Percentiles rank a stretch among this genome's conserved stretches.
Conservation (phyloP, 2,888 invertebrate genomes). For the Calameuta pallipes region DNA sequence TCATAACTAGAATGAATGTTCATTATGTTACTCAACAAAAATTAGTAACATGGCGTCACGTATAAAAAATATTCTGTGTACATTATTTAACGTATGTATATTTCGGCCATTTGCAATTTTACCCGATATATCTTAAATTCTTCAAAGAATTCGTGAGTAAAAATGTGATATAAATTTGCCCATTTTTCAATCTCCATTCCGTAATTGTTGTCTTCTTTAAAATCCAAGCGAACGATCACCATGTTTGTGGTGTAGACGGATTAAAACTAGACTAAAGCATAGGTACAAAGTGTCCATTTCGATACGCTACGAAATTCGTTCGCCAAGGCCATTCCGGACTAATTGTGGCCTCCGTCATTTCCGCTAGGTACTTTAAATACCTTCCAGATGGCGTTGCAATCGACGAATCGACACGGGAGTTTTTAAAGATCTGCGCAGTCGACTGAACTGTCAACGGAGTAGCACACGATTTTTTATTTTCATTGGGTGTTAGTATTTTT, state of each 20-base stretch:
- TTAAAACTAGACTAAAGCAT: conserved; percentile 5
- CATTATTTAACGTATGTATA: background rate
- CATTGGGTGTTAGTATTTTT: conserved; percentile 68
- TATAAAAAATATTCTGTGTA: background rate
- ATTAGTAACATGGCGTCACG: background rate
- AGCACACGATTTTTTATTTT: conserved; percentile 17
- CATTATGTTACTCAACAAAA: background rate
- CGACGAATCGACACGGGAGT: background rate
- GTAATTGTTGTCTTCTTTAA: background rate
- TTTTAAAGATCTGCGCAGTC: conserved; percentile 16
- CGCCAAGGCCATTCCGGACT: background rate
- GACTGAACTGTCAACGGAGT: conserved; percentile 2
- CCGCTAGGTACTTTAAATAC: background rate
- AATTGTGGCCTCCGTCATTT: background rate
- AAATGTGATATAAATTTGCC: background rate
- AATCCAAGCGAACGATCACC: background rate
- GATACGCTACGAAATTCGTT: background rate
- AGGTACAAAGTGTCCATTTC: background rate
- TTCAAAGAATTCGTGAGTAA: background rate
- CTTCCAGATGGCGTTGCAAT: background rate
- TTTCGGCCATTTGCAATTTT: background rate
- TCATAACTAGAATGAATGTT: background rate
- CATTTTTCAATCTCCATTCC: background rate
- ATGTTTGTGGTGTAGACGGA: background rate
- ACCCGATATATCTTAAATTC: background rate